Evolutionary conservation across 37 sponge, comb jelly and placozoan genomes (phyloP), one percentile per base, ranked within the genome.

Genomic region (Hormiphora californensis): DNA sequence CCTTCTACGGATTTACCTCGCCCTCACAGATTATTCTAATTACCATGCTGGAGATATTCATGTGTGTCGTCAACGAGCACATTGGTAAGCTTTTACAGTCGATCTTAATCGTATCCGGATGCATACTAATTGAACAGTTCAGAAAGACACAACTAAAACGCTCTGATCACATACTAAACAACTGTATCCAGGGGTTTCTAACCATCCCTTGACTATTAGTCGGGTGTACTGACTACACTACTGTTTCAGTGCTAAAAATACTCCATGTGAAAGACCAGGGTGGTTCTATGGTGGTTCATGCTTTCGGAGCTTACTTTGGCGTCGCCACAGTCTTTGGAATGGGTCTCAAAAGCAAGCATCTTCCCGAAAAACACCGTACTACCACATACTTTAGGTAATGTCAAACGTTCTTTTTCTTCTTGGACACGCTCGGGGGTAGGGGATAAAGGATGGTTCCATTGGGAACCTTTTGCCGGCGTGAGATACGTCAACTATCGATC

Each of bases 231-330:
- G n/a, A n/a, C n/a, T n/a, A n/a, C n/a, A n/a, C n/a, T n/a, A n/a
- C n/a, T n/a, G n/a, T n/a, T n/a, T n/a, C 61, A 57, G 61, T 57
- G 9, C n/a, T 57, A 4, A 21, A 57, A 4, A 15, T 28, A 5
- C n/a, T 89, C 36, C 61, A 88, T 55, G 95, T 93, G 0, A 93
- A 91, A 9, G 95, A 95, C 78, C 67, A 90, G 21, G 95, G 95
- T 0, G 95, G 95, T 12, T 93, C 94, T 32, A 93, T 95, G 92
- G 32, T 93, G 44, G 91, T 95, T 30, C 95, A 95, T 54, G 89
- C 95, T 17, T 95, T 95, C 87, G 95, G 95, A 35, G 95, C 95
- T 27, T 95, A 95, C 67, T 95, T 95, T 89, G 95, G 95, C 39
- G 63, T 95, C 54, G 93, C 91, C 54, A 88, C 87, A 12, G 91